Evolutionary conservation across 2,113 vertebrate genomes (phyloP).

Genomic region (Microcebus griseorufus): DNA sequence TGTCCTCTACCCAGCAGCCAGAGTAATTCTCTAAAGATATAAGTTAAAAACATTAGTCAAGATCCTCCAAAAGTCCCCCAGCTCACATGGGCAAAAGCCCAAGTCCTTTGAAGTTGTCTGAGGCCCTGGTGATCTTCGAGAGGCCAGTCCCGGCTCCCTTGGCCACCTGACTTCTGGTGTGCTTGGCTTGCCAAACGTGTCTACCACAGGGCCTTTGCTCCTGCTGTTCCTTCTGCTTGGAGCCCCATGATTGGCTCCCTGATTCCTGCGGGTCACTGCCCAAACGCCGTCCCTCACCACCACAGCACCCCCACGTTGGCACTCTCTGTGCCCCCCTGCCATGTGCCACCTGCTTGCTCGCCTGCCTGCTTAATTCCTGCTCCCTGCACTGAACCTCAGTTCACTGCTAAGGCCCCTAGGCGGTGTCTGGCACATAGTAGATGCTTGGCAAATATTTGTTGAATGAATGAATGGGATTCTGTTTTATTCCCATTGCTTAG

Average conservation of each 20-base stretch:
- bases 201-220: background rate
- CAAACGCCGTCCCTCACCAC: background rate
- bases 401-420: background rate
- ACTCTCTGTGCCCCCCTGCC: background rate
- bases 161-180: background rate
- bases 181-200: accelerated
- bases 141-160: accelerated
- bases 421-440: background rate
- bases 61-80: background rate
- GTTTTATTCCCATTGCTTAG: background rate
- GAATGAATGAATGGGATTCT: background rate
- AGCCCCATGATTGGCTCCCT: background rate
- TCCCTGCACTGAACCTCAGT: background rate
- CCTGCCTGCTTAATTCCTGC: background rate
- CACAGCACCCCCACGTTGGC: accelerated
- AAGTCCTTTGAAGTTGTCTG: background rate
- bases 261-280: too few species aligned
- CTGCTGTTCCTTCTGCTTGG: too few species aligned
- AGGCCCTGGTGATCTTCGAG: background rate
- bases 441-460: background rate
- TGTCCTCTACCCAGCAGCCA: background rate
- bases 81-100: background rate
- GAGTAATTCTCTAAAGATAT: background rate
- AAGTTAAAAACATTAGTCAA: background rate
- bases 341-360: background rate